Percentiles rank a stretch among this genome's conserved stretches.
Evolutionary conservation across 2,113 vertebrate genomes (phyloP).

Genomic region (Mus spicilegus): DNA sequence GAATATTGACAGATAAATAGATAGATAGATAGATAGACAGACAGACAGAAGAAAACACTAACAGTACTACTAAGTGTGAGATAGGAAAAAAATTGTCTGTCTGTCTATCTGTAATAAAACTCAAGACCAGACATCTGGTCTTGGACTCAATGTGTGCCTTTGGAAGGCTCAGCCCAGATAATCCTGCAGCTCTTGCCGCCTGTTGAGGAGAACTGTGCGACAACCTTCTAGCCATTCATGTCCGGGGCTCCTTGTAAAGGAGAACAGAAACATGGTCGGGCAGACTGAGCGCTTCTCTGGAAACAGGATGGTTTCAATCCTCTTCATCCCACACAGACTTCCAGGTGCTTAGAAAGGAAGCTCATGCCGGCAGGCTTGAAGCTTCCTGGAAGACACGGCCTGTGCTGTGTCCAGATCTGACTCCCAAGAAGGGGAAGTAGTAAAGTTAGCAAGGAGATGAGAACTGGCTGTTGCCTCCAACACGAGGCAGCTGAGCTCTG

Average conservation of each 20-base stretch:
- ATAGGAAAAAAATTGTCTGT: too few relatives aligned
- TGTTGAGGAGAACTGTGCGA: not conserved
- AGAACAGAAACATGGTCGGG: slow-evolving; percentile 78
- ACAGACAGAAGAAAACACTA: too few relatives aligned
- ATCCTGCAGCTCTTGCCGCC: not conserved
- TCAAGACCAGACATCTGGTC: not conserved
- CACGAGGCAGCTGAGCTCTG: not conserved
- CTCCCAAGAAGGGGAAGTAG: slow-evolving; percentile 88
- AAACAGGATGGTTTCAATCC: slow-evolving; percentile 87
- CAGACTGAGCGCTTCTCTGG: slow-evolving; percentile 75
- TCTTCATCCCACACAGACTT: slow-evolving; percentile 93
- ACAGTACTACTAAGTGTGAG: too few relatives aligned
- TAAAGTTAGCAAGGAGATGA: slow-evolving; percentile 73
- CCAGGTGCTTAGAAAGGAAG: slow-evolving; percentile 92
- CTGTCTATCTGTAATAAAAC: slow-evolving; percentile 31
- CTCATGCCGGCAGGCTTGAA: slow-evolving; percentile 83
- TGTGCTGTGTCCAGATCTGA: slow-evolving; percentile 90
- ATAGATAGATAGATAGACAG: too few relatives aligned
- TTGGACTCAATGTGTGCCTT: not conserved
- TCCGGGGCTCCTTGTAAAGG: slow-evolving; percentile 68
- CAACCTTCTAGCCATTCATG: slow-evolving; percentile 70
- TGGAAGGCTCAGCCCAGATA: not conserved
- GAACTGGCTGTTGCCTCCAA: slow-evolving; percentile 64
- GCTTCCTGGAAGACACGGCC: slow-evolving; percentile 86
- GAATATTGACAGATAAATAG: not conserved